Conservation (phyloP, 2,797 vertebrate genomes). For the Austrolebias charrua region DNA sequence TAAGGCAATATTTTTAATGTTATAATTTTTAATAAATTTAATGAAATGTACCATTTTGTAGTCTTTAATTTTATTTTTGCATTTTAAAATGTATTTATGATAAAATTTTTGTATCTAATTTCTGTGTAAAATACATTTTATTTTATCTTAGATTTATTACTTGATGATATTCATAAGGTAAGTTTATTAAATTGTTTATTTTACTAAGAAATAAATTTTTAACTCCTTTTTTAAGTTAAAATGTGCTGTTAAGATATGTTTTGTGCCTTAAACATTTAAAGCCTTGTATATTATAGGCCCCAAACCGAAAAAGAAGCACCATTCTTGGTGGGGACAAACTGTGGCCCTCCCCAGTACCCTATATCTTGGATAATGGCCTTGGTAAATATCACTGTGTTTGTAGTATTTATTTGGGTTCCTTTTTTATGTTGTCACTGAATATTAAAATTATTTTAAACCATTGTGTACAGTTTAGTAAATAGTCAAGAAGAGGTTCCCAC, state of each 20-base stretch:
- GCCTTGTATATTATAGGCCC: not conserved
- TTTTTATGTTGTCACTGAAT: not conserved
- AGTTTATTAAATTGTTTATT: not conserved
- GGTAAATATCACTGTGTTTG: conserved; percentile 34
- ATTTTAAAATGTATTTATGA: not conserved
- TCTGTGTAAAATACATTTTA: not conserved
- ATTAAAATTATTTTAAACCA: no score
- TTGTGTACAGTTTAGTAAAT: no score
- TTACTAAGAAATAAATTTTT: no score
- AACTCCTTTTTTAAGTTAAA: not conserved
- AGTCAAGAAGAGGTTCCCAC: not conserved
- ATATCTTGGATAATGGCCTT: conserved; percentile 35
- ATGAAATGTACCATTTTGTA: no score
- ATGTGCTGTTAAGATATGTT: not conserved
- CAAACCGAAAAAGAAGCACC: conserved; percentile 15
- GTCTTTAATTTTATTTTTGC: not conserved
- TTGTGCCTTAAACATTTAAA: not conserved
- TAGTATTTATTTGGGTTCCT: not conserved
- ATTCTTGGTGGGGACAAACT: fast-evolving
- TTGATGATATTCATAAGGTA: conserved; percentile 56
- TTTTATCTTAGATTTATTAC: not conserved
- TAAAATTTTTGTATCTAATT: not conserved
- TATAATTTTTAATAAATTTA: no score
- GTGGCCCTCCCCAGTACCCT: conserved; percentile 48
- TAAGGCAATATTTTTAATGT: not conserved